phyloP scores from a whole-genome alignment of 2,113 vertebrate species.

The Psittacus erithacus region DNA sequence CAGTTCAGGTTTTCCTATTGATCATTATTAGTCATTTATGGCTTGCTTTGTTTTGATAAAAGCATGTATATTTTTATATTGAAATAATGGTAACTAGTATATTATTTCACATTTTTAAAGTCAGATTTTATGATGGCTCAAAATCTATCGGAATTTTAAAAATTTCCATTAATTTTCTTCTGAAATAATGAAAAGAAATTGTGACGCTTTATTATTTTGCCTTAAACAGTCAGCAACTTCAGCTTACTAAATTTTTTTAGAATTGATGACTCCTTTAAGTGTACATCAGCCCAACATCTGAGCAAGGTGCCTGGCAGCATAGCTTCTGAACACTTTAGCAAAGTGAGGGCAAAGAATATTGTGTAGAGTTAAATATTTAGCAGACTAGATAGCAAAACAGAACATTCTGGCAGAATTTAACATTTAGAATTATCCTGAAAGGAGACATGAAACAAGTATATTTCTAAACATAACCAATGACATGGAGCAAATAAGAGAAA shows the following conservation, averaged over 20 bases:
- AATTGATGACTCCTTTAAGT: background rate
- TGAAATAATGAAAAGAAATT: background rate
- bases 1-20: background rate
- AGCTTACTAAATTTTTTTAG: background rate
- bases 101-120: background rate
- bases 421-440: background rate
- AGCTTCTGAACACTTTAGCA: background rate
- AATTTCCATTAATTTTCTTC: background rate
- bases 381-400: background rate
- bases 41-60: background rate
- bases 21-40: background rate
- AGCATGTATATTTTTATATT: background rate
- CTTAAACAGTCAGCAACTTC: background rate
- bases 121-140: background rate
- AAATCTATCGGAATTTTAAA: background rate
- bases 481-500: background rate
- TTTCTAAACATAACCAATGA: background rate
- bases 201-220: background rate
- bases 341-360: background rate
- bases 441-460: background rate
- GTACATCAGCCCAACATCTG: background rate
- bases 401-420: background rate
- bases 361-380: background rate
- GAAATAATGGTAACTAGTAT: background rate
- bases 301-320: background rate